phyloP scores from a whole-genome alignment of 2,797 vertebrate genomes.

The Neoniphon sammara region DNA sequence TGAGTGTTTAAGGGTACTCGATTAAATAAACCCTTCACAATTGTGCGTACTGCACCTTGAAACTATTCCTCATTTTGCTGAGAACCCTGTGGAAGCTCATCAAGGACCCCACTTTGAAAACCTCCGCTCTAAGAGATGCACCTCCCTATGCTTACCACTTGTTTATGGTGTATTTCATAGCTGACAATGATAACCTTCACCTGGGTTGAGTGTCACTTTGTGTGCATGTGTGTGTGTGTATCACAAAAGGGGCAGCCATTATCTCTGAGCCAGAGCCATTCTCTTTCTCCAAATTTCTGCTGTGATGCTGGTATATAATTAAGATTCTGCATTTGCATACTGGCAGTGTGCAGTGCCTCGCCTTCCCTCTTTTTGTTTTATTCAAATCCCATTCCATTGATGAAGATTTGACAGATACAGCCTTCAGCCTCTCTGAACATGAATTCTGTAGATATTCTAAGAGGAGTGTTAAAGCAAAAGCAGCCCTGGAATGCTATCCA shows the following conservation, averaged over 20 bases:
- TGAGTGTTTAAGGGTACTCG: too few species aligned
- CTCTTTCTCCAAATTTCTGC: constrained; percentile 68
- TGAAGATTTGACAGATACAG: constrained; percentile 77
- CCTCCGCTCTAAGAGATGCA: too few species aligned
- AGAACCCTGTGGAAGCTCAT: too few species aligned
- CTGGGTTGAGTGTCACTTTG: constrained; percentile 16
- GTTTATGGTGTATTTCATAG: background rate
- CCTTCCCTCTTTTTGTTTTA: constrained; percentile 76
- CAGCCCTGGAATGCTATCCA: constrained; percentile 61
- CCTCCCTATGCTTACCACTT: background rate
- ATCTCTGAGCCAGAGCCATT: constrained; percentile 69
- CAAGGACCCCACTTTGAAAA: too few species aligned
- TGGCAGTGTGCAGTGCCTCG: constrained; percentile 64
- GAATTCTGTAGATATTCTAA: constrained; percentile 69
- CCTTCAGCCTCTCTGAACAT: constrained; percentile 64
- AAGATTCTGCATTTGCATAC: constrained; percentile 79
- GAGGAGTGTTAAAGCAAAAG: constrained; percentile 60
- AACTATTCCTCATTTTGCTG: too few species aligned
- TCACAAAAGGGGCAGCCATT: constrained; percentile 61
- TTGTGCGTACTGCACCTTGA: too few species aligned
- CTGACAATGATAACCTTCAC: constrained; percentile 41
- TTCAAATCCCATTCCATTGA: constrained; percentile 77
- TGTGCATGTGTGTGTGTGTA: constrained; percentile 22
- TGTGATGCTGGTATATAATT: constrained; percentile 76
- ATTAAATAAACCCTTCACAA: too few species aligned